Evolutionary conservation across 2,888 invertebrate species (phyloP).

Genomic region (Cheilosia pagana): DNA sequence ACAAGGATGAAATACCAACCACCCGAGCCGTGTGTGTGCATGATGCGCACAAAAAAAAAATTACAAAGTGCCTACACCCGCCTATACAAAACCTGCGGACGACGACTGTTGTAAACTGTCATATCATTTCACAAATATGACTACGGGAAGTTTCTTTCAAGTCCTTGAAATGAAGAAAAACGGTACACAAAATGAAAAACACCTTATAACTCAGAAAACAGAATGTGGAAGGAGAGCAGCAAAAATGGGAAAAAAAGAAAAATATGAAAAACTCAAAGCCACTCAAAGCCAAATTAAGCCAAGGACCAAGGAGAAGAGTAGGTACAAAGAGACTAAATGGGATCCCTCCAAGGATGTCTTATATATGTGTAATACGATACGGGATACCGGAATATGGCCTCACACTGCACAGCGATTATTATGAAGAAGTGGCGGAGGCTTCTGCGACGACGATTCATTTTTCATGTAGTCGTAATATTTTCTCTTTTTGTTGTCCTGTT

Average conservation of each 20-base stretch:
- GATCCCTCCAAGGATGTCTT: constrained; percentile 32
- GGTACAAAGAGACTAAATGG: constrained; percentile 13
- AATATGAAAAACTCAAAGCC: constrained; percentile 44
- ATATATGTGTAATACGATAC: constrained; percentile 20
- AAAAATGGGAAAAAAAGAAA: background rate
- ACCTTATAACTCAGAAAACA: constrained; percentile 18
- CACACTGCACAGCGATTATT: constrained; percentile 42
- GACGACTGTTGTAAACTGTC: constrained; percentile 45
- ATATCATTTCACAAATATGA: constrained; percentile 55
- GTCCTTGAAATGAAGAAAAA: constrained; percentile 65
- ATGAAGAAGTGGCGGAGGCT: constrained; percentile 6
- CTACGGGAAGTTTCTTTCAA: constrained; percentile 58
- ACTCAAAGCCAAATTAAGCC: constrained; percentile 52
- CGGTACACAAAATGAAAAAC: constrained; percentile 35
- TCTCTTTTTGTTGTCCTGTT: constrained; percentile 26
- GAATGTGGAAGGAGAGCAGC: background rate
- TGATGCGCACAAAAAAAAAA: constrained; percentile 34
- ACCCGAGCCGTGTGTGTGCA: constrained; percentile 11
- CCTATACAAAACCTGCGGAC: constrained; percentile 12
- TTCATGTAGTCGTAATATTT: constrained; percentile 47
- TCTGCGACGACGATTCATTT: constrained; percentile 56
- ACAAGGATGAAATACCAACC: constrained; percentile 20
- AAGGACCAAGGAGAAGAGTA: constrained; percentile 59
- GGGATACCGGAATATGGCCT: constrained; percentile 50
- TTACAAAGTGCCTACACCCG: constrained; percentile 5